Percentiles rank a stretch among this genome's conserved stretches.
Evolutionary conservation across 2,113 vertebrate genomes (phyloP).

Genomic region (Paratilapia polleni): DNA sequence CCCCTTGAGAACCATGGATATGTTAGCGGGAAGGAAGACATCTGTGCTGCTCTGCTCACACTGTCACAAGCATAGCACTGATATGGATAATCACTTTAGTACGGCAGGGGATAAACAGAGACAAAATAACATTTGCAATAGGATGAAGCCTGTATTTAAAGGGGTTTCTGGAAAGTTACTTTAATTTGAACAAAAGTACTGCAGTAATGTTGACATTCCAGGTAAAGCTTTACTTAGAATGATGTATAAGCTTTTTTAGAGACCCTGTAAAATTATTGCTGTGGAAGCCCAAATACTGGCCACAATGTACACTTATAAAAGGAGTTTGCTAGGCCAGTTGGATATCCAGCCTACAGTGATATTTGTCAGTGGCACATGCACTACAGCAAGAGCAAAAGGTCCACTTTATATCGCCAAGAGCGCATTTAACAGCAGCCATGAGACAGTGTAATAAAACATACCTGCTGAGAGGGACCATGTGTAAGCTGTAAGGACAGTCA

Average conservation of each 20-base stretch:
- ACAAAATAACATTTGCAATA: not conserved
- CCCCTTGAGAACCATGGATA: not conserved
- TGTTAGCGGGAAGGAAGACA: not conserved
- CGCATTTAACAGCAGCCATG: slow-evolving; percentile 7
- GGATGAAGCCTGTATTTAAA: not conserved
- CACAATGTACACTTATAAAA: not conserved
- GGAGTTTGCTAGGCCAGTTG: not conserved
- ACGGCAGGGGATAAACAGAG: not conserved
- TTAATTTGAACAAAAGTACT: no score
- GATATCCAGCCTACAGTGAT: not conserved
- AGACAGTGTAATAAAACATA: slow-evolving; percentile 6
- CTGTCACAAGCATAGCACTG: not conserved
- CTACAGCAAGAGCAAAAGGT: not conserved
- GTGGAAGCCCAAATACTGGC: not conserved
- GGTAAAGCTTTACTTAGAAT: not conserved
- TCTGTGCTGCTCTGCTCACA: not conserved
- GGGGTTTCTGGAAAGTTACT: not conserved
- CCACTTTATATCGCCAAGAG: not conserved
- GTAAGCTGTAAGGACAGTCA: slow-evolving; percentile 31
- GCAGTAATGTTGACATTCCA: not conserved
- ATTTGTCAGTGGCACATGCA: not conserved
- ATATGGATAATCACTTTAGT: not conserved
- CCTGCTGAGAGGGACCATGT: slow-evolving; percentile 29
- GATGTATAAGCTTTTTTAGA: not conserved
- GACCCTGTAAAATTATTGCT: not conserved